Evolutionary conservation across 1,140 invertebrate species (phyloP).

Genomic region (Drosophila oshimai): DNA sequence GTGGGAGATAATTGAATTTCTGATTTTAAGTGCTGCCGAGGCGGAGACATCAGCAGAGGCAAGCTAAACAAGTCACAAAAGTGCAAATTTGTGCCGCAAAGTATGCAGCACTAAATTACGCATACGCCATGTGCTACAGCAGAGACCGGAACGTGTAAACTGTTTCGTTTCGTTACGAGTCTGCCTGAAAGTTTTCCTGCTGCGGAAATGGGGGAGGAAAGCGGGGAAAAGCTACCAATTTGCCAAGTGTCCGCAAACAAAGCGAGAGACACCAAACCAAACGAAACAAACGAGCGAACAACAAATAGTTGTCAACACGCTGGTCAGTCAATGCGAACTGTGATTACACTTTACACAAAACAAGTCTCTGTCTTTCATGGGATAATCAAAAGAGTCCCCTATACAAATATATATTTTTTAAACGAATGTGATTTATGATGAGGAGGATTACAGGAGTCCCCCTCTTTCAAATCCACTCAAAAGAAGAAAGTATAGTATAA

Average conservation of each 20-base stretch:
- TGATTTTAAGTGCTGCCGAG: slow-evolving; percentile 74
- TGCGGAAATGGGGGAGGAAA: background rate
- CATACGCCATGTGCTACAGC: slow-evolving; percentile 62
- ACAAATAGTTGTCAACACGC: slow-evolving; percentile 27
- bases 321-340: background rate
- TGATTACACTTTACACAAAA: background rate
- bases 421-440: too few species aligned
- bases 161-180: slow-evolving; percentile 33
- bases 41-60: slow-evolving; percentile 2
- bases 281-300: slow-evolving; percentile 34
- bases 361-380: too few species aligned
- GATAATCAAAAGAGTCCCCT: too few species aligned
- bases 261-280: slow-evolving; percentile 31
- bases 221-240: slow-evolving; percentile 49
- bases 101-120: slow-evolving; percentile 78
- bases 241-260: slow-evolving; percentile 76
- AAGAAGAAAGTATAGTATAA: background rate
- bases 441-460: too few species aligned
- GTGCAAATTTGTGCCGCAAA: slow-evolving; percentile 73
- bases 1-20: slow-evolving; percentile 71
- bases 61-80: slow-evolving; percentile 74
- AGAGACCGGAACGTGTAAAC: slow-evolving; percentile 60
- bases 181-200: slow-evolving; percentile 4
- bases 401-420: too few species aligned
- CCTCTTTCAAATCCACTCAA: background rate